phyloP scores from a whole-genome alignment of 2,113 vertebrate genomes.

The Raja brachyura region DNA sequence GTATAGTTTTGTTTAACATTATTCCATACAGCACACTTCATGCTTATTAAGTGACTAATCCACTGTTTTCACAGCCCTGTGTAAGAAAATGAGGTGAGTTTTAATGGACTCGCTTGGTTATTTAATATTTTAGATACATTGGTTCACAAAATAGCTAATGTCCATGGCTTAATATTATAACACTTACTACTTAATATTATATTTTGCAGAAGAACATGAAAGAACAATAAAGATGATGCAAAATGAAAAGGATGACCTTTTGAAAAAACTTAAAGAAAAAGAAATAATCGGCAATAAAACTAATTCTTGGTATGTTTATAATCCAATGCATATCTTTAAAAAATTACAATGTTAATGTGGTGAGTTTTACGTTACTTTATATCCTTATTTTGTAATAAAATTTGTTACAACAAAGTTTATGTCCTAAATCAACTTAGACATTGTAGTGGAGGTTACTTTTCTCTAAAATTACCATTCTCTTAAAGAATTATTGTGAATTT shows the following conservation, averaged over 20 bases:
- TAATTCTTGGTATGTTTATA: conserved; percentile 21
- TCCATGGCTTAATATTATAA: too few species aligned
- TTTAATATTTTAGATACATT: background rate
- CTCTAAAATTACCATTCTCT: background rate
- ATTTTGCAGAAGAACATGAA: conserved; percentile 30
- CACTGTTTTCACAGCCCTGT: background rate
- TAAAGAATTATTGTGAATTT: background rate
- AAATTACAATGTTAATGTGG: background rate
- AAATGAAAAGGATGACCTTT: background rate
- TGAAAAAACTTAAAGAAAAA: conserved; percentile 20
- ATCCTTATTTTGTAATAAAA: background rate
- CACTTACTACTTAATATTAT: background rate
- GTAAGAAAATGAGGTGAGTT: background rate
- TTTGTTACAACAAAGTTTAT: background rate
- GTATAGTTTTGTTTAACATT: background rate
- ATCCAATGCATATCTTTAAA: background rate
- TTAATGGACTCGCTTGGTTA: background rate
- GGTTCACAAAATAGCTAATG: background rate
- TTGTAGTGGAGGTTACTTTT: background rate
- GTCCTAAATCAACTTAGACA: background rate
- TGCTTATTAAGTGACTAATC: background rate
- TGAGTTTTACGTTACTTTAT: too few species aligned
- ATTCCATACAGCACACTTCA: background rate
- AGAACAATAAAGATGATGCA: conserved; percentile 20
- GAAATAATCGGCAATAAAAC: background rate